Conservation (phyloP, 2,888 invertebrate species). For the Sclerodermus sp. region DNA sequence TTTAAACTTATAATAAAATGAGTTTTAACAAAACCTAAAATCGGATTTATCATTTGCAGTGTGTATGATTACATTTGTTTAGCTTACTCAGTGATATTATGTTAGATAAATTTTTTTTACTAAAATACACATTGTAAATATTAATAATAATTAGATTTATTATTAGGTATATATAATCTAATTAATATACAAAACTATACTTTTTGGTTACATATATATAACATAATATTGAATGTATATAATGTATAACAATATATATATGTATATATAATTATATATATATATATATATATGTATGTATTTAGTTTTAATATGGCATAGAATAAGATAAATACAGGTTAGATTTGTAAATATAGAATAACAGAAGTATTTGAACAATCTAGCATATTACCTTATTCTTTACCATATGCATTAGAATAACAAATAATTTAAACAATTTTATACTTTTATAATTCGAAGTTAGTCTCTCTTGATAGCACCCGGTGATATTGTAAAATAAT, state of each 20-base stretch:
- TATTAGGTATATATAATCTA: constrained; percentile 50
- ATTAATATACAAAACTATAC: constrained; percentile 57
- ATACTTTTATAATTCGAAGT: constrained; percentile 19
- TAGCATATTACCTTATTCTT: not conserved
- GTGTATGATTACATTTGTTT: too few relatives aligned
- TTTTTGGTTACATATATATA: constrained; percentile 52
- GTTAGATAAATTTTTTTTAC: too few relatives aligned
- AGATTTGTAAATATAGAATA: too few relatives aligned
- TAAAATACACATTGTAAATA: not conserved
- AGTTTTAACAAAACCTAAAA: too few relatives aligned
- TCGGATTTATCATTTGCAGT: too few relatives aligned
- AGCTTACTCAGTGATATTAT: too few relatives aligned
- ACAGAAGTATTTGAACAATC: not conserved
- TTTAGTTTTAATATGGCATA: constrained; percentile 2
- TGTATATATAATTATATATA: constrained; percentile 30
- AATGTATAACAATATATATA: constrained; percentile 43
- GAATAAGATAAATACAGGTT: not conserved
- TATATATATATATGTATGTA: constrained; percentile 10
- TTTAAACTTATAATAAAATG: too few relatives aligned
- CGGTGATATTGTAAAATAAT: constrained; percentile 37
- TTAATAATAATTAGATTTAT: constrained; percentile 49
- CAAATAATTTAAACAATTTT: constrained; percentile 50
- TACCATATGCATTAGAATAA: constrained; percentile 38
- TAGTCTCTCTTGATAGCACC: constrained; percentile 41
- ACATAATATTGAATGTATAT: constrained; percentile 24